Base-by-base conservation (phyloP, 2,113 vertebrate species). In the Plecturocebus donacophilus region DNA sequence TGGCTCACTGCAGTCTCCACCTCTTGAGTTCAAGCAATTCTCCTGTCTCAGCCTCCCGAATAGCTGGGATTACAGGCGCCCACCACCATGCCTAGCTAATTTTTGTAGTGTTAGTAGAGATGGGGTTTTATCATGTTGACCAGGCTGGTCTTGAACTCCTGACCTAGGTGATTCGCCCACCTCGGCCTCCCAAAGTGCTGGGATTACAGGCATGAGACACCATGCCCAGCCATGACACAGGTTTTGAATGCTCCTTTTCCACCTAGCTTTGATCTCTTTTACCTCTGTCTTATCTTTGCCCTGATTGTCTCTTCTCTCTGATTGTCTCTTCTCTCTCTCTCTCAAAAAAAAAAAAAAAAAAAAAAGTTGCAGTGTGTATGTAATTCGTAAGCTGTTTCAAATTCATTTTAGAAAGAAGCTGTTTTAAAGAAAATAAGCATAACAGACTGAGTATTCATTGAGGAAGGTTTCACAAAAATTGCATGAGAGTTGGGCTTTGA, bases 321-420 rank as follows among this genome's bases (percentile, higher is more conserved):
- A 52, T 91, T 47, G 61, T 64, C 12, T 13, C 27, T 0, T 64
- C 64, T 87, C 52, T 52, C 4, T 9, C 58, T 91, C 35, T 64
- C 40, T 58, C 23, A n/a, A n/a, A n/a, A n/a, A 56, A 27, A 61
- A 12, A 85, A 70, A 80, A 71, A 92, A 64, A 95, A 79, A 64
- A 54, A 81, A 49, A 49, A 71, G 42, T 49, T 68, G 45, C 14
- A 35, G 27, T 71, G 12, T 76, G 45, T 89, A 58, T 66, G 38
- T 80, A 52, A 38, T 89, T 84, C 52, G 47, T 96, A 83, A 89
- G 30, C 70, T 76, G 70, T 38, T 75, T 94, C n/a, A 75, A 73
- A 86, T 58, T 87, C 35, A 85, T 90, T 85, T 87, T 94, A 79
- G 68, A 87, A 94, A 70, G 45, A 93, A 84, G 76, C 38, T 64